Base-by-base conservation (phyloP, 2,113 vertebrate genomes). In the Rhabdornis inornatus region DNA sequence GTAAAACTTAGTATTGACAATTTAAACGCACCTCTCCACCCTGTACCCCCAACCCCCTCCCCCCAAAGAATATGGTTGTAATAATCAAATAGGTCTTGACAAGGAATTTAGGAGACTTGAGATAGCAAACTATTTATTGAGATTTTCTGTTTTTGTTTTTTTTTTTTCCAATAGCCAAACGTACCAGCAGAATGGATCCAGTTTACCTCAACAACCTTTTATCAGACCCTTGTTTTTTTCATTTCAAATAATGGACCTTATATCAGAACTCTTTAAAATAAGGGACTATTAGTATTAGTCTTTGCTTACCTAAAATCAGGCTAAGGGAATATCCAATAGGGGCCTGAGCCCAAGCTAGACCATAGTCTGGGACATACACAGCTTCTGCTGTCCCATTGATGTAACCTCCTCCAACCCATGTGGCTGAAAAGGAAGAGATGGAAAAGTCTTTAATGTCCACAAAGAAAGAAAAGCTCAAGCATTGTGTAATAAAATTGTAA, bases 391-490 rank as follows among this genome's bases (percentile, higher is more conserved):
- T 99, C 71, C 99, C 99, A 4, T 99, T 99, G 96, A 99, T 99
- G 89, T 99, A 99, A 47, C 99, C 99, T 83, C 99, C 99, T 98
- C 99, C 99, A 81, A 99, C 99, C 99, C 99, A 99, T 9, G 99
- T 99, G 19, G 99, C 99, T 99, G 97, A 88, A 98, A 97, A 55
- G 91, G 45, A 96, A 87, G 83, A 93, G 15, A 13, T 33, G 24
- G 13, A 74, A 90, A 81, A 87, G 10, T 35, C 28, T 82, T 83
- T 71, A 89, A 74, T 13, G 14, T 47, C 15, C 49, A 79, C 12
- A 65, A 84, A 69, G 44, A 74, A 95, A 52, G 31, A 66, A 89
- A 77, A 61, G 6, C 7, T 88, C 16, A 31, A 7, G 59, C 1
- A 1, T 0, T 21, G 7, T 15, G 45, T 35, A 90, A 80, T 28